These are phyloP conservation scores for Delichon dasypus DNA, from an alignment of 2,797 vertebrate species.

Conservation along the genomic window DNA sequence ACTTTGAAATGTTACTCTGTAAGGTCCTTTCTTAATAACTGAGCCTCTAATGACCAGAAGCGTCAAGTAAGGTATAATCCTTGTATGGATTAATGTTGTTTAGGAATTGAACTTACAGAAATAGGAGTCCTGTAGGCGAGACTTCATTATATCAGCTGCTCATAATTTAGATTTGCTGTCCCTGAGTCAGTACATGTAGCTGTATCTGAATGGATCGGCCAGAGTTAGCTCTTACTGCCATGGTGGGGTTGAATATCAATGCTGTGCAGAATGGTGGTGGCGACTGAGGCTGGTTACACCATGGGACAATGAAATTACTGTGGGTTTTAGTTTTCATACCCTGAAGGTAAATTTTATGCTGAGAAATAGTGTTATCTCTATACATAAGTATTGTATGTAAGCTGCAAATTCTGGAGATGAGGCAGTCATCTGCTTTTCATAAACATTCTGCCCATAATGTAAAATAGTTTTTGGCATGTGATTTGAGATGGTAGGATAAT, in stretches of 20 bases:
- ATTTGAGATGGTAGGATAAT: conserved; percentile 3
- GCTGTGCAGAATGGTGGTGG: neutral
- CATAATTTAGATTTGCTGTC: neutral
- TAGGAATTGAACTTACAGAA: neutral
- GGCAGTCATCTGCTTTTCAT: conserved; percentile 2
- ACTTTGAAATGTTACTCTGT: neutral
- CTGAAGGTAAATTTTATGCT: neutral
- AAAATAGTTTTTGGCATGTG: neutral
- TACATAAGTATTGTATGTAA: neutral
- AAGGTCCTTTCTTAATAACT: neutral
- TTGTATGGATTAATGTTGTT: neutral
- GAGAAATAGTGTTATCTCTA: neutral
- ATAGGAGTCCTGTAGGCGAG: neutral
- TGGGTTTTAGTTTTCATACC: neutral
- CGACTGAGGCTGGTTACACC: neutral
- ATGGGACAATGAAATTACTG: neutral
- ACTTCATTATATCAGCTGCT: neutral
- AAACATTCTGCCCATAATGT: neutral
- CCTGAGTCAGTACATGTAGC: neutral
- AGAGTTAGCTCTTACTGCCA: neutral
- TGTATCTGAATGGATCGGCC: neutral
- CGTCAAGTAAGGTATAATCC: neutral
- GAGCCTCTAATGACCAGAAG: neutral
- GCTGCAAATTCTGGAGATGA: conserved; percentile 23
- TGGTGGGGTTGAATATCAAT: neutral